Base-by-base conservation (phyloP, 2,797 vertebrate genomes). In the Danio kyathit region DNA sequence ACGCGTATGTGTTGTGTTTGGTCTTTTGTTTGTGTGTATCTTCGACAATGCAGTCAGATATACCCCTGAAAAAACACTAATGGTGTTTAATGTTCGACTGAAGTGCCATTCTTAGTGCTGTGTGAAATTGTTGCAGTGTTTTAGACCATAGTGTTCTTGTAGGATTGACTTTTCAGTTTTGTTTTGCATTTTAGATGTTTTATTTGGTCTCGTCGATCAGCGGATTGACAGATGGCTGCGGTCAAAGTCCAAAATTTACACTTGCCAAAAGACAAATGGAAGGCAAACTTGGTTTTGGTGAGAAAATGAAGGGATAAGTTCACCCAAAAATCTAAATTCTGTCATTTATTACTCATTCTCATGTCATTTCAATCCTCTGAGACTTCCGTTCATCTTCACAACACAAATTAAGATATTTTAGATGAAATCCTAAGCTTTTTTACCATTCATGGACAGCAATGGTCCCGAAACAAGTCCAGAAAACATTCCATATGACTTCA, bases 41-140 rank as follows among this genome's bases (percentile, higher is more conserved):
- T 29, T 48, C 76, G 90, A 84, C 72, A 67, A 40, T 79, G 60
- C 64, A 63, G 56, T 60, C 19, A 29, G 19, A 81, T 88, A 40
- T 66, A 41, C 41, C 65, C 46, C 70, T 2, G 46, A 48, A 48
- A 80, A 81, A 61, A 65, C 38, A 71, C 49, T 66, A 43, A 71
- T 3, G 21, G 66, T 71, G 82, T 79, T 81, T 61, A 56, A 60
- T 79, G 78, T 82, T 78, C 67, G 90, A 92, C 91, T 92, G 83
- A 93, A 95, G 94, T 95, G 95, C 95, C 95, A 95, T 94, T 92
- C 89, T 88, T 87, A 91, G 85, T 86, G 86, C 91, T 93, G 94
- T 95, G 93, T 93, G 93, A 89, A 85, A 86, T 89, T 85, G 89
- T 91, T 91, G 72, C 86, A 90, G 87, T 92, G 83, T 84, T 78